Evolutionary conservation across 2,888 invertebrate species (phyloP), one percentile per base, ranked within the genome.

Genomic region (Clostera curtula): DNA sequence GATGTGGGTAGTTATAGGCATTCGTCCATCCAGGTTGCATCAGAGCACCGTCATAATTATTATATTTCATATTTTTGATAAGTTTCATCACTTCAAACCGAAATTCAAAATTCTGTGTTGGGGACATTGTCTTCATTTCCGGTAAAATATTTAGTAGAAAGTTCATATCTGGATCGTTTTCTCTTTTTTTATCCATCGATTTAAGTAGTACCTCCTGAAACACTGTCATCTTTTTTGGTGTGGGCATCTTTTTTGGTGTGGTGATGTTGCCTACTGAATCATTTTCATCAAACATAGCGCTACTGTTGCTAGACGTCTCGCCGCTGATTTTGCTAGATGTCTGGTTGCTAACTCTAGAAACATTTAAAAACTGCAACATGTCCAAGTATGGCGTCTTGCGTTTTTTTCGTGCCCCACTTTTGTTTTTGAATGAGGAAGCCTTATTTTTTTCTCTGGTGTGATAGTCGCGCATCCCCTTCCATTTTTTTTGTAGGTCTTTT

Each of bases 1-100:
- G 29, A 29, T 29, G 29, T 33, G 33, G 33, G 26, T 33, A 29
- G 14, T 27, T 9, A 14, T 27, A 32, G 26, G 23, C 24, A 31
- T 31, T 31, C 26, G 34, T 26, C 26, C 26, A 29, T 17, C 26
- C 33, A 29, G 29, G 26, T 34, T 27, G 27, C 25, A 29, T 26
- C 29, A 29, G 10, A 35, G 33, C 30, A 34, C 29, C 28, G 31
- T 19, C 11, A 9, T 12, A 10, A 10, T 15, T 7, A 11, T 11
- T 11, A 11, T 19, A 26, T 12, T 9, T 14, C 14, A 26, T 19
- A 6, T 11, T 10, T 11, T 12, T 21, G 16, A 27, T 25, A 6
- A 16, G 9, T 8, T 6, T 14, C 22, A 5, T 13, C 13, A 20
- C 4, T 25, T 17, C 10, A 10, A 7, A 23, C 15, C 23, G 8